Evolutionary conservation across 2,113 vertebrate species (phyloP).

Genomic region (Boleophthalmus pectinirostris): DNA sequence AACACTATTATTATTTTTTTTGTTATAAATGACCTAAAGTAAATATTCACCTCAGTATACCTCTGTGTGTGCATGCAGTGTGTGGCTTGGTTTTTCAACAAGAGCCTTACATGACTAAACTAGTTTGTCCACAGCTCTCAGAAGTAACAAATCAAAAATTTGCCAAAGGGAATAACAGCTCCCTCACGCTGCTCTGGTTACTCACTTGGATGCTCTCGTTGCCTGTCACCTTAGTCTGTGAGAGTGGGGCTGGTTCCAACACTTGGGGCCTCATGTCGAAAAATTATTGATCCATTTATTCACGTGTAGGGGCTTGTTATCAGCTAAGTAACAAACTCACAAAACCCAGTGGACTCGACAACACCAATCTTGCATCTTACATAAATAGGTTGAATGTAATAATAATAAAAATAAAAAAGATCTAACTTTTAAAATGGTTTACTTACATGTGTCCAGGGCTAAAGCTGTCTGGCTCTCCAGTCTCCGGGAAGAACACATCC

Average conservation of each 20-base stretch:
- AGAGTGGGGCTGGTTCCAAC: not conserved
- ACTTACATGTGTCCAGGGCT: slow-evolving; percentile 38
- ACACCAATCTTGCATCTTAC: not conserved
- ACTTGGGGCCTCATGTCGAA: not conserved
- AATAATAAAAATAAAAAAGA: too few species aligned
- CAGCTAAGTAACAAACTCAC: not conserved
- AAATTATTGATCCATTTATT: not conserved
- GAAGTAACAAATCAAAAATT: not conserved
- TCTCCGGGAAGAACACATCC: slow-evolving; percentile 50
- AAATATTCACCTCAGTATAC: not conserved
- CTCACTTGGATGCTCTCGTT: not conserved
- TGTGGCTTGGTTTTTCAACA: not conserved
- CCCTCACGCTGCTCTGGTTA: not conserved
- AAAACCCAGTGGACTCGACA: not conserved
- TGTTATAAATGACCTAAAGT: not conserved
- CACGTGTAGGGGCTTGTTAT: not conserved
- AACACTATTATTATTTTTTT: not conserved
- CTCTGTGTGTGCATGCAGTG: slow-evolving; percentile 1
- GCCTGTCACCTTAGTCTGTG: not conserved
- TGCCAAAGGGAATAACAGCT: slow-evolving; percentile 34
- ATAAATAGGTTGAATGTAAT: not conserved
- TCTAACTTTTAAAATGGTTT: not conserved
- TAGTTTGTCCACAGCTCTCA: slow-evolving; percentile 30
- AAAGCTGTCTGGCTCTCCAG: slow-evolving; percentile 51
- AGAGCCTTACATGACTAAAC: slow-evolving; percentile 36